phyloP scores from a whole-genome alignment of 2,113 vertebrate genomes.

The Lanius collurio region DNA sequence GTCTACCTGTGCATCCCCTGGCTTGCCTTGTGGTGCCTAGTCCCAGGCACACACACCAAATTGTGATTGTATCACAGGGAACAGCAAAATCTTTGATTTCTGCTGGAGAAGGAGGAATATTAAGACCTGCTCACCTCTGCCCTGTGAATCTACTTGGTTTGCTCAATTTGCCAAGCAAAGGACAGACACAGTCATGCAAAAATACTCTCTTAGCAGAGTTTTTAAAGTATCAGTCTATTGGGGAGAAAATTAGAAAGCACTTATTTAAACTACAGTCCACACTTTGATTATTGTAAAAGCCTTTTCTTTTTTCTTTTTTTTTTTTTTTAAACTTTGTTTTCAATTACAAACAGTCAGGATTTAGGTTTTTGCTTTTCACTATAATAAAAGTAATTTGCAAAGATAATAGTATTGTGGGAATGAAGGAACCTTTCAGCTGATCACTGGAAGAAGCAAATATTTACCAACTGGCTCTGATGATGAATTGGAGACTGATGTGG shows the following conservation, averaged over 20 bases:
- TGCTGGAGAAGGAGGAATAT: not conserved
- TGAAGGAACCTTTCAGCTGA: constrained; percentile 10
- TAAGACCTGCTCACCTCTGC: not conserved
- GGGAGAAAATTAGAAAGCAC: not conserved
- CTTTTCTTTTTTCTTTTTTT: not conserved
- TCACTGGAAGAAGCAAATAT: constrained; percentile 46
- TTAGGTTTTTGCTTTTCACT: constrained; percentile 12
- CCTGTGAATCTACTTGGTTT: not conserved
- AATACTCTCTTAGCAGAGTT: not conserved
- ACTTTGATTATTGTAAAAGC: not conserved
- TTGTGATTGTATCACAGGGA: not conserved
- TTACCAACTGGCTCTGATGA: constrained; percentile 19
- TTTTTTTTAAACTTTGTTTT: not conserved
- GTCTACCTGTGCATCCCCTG: not conserved
- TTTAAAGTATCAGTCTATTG: not conserved
- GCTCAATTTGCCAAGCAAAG: not conserved
- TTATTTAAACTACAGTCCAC: not conserved
- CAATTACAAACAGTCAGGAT: not conserved
- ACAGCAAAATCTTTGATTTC: not conserved
- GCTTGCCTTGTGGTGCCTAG: not conserved
- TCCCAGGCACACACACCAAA: not conserved
- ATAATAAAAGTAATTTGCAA: constrained; percentile 27
- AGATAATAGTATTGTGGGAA: not conserved
- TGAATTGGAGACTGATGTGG: constrained; percentile 1
- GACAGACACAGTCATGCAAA: not conserved